These are phyloP conservation scores for Bellardia pandia DNA, from an alignment of 2,888 invertebrate species.

Conservation along the genomic window DNA sequence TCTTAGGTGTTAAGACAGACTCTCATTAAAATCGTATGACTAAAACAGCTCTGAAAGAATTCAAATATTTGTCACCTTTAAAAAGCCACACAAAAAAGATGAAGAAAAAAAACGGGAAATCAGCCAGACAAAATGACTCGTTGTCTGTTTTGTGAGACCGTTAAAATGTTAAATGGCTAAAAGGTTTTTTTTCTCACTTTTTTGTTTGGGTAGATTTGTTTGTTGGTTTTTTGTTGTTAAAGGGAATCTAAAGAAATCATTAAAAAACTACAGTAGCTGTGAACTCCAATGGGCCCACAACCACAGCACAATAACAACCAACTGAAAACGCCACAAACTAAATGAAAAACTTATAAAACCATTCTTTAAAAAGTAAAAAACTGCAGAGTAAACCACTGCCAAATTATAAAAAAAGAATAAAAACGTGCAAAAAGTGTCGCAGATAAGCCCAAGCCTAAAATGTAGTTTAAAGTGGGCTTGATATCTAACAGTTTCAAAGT, in stretches of 20 bases:
- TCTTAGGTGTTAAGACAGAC: slow-evolving; percentile 12
- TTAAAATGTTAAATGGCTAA: slow-evolving; percentile 69
- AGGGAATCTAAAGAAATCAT: slow-evolving; percentile 67
- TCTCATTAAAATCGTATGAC: slow-evolving; percentile 67
- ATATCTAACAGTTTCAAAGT: slow-evolving; percentile 7
- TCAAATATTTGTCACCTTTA: slow-evolving; percentile 71
- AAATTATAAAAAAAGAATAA: slow-evolving; percentile 36
- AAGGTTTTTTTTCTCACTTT: slow-evolving; percentile 61
- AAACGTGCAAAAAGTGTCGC: slow-evolving; percentile 73
- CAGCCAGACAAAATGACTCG: slow-evolving; percentile 73
- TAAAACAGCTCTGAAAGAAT: slow-evolving; percentile 34
- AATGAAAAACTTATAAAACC: slow-evolving; percentile 42
- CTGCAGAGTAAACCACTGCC: neutral
- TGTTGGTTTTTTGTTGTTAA: slow-evolving; percentile 14
- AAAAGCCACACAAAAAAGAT: neutral
- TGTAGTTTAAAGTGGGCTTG: neutral
- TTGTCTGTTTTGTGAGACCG: slow-evolving; percentile 38
- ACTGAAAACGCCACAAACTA: slow-evolving; percentile 26
- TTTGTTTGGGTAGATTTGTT: slow-evolving; percentile 4
- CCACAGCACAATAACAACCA: slow-evolving; percentile 1
- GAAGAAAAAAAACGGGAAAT: slow-evolving; percentile 55
- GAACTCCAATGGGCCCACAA: slow-evolving; percentile 66
- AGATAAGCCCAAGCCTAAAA: slow-evolving; percentile 56
- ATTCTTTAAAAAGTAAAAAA: slow-evolving; percentile 39
- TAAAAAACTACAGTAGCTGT: slow-evolving; percentile 73